Evolutionary conservation across 2,113 vertebrate species (phyloP).

Genomic region (Petrocephalus microphthalmus): DNA sequence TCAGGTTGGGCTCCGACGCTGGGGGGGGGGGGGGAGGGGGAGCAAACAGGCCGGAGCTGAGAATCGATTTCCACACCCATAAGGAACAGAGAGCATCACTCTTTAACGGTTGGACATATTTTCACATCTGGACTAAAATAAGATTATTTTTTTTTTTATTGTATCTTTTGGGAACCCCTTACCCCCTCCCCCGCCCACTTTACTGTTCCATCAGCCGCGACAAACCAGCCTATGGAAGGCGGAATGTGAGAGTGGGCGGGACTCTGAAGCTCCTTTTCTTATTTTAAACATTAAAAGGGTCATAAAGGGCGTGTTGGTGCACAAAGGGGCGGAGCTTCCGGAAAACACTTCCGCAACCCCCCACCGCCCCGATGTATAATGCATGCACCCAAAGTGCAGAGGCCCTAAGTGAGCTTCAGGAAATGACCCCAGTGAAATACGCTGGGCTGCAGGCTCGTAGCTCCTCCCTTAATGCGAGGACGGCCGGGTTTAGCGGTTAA

Average conservation of each 20-base stretch:
- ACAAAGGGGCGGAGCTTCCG: background rate
- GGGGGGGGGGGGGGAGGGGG: background rate
- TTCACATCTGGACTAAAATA: background rate
- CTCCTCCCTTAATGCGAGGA: background rate
- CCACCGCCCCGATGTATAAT: background rate
- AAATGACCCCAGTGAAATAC: background rate
- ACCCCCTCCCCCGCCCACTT: no score
- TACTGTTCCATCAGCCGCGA: background rate
- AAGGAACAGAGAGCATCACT: background rate
- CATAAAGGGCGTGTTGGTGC: slow-evolving; percentile 7
- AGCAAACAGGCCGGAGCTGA: background rate
- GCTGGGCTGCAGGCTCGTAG: background rate
- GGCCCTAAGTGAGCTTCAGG: background rate
- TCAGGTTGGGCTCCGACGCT: slow-evolving; percentile 97
- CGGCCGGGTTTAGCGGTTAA: background rate
- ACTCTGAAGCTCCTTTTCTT: background rate
- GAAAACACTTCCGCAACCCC: background rate
- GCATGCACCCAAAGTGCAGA: background rate
- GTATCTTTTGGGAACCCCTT: no score
- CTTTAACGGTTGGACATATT: background rate
- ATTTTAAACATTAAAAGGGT: slow-evolving; percentile 11
- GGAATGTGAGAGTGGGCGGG: no score
- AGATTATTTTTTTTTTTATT: no score
- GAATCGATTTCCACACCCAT: background rate
- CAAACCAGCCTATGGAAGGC: background rate